phyloP scores from a whole-genome alignment of 2,888 invertebrate genomes.

The Troides helena region DNA sequence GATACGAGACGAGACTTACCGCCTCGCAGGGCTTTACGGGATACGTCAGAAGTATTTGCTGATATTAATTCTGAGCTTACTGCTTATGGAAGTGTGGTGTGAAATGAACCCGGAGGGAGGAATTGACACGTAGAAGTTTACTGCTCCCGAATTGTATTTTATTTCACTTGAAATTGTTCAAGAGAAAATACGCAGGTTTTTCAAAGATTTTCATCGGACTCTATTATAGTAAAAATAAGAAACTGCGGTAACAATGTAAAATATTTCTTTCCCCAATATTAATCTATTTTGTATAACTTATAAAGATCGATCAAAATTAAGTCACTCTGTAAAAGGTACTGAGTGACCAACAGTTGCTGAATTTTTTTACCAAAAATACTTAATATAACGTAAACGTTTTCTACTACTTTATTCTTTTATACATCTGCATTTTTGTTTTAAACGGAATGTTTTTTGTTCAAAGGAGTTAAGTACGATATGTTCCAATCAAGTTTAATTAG shows the following conservation, averaged over 20 bases:
- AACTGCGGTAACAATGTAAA: too few relatives aligned
- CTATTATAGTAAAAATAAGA: too few relatives aligned
- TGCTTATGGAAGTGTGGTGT: neutral
- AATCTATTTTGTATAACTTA: too few relatives aligned
- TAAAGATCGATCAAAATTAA: too few relatives aligned
- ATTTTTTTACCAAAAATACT: too few relatives aligned
- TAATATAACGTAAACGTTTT: neutral
- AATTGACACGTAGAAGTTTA: neutral
- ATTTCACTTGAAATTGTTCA: neutral
- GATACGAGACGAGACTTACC: conserved; percentile 33
- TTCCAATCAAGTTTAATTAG: conserved; percentile 26
- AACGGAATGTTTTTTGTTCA: conserved; percentile 1
- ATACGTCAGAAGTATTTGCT: conserved; percentile 14
- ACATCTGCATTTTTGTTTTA: neutral
- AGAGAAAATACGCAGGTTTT: too few relatives aligned
- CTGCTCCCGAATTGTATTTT: neutral
- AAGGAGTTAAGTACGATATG: conserved; percentile 5
- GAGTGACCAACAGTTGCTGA: too few relatives aligned
- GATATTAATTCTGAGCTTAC: conserved; percentile 11
- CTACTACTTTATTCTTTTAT: neutral
- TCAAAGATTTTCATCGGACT: too few relatives aligned
- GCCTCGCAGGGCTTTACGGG: conserved; percentile 9
- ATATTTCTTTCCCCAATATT: too few relatives aligned
- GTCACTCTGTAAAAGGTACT: too few relatives aligned
- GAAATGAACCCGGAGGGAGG: neutral